These are phyloP conservation scores for Trachelus tabidus DNA, from an alignment of 2,888 invertebrate species.

Conservation along the genomic window DNA sequence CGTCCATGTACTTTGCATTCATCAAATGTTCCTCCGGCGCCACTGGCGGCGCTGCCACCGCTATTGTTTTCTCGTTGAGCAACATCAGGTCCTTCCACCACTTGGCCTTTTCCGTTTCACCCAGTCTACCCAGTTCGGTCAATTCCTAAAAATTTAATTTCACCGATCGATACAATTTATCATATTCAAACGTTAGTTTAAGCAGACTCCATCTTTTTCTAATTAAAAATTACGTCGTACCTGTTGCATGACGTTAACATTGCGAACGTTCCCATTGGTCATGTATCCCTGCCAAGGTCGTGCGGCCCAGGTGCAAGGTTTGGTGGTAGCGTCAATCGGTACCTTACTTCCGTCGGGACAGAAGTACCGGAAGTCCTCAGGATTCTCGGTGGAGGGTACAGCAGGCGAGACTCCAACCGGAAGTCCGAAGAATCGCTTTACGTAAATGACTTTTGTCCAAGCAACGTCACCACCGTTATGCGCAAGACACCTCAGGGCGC, in stretches of 20 bases:
- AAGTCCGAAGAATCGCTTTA: constrained; percentile 82
- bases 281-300: constrained; percentile 87
- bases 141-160: constrained; percentile 41
- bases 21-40: constrained; percentile 72
- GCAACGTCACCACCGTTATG: constrained; percentile 87
- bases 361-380: constrained; percentile 78
- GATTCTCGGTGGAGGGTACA: constrained; percentile 71
- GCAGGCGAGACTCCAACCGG: constrained; percentile 73
- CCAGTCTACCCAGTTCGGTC: constrained; percentile 56
- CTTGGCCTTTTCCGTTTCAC: constrained; percentile 61
- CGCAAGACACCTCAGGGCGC: constrained; percentile 84
- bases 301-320: constrained; percentile 84
- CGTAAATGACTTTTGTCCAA: constrained; percentile 85
- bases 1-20: constrained; percentile 76
- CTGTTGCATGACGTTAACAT: constrained; percentile 51
- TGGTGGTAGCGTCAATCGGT: constrained; percentile 72
- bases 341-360: constrained; percentile 82
- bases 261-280: constrained; percentile 72
- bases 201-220: not conserved
- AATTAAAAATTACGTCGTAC: constrained; percentile 25
- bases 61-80: constrained; percentile 72
- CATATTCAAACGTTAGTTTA: not conserved
- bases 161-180: not conserved
- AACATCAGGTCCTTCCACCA: constrained; percentile 70
- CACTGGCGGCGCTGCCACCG: constrained; percentile 75